These are phyloP conservation scores for Drosophila mimica DNA, from an alignment of 2,888 invertebrate species.

Conservation along the genomic window DNA sequence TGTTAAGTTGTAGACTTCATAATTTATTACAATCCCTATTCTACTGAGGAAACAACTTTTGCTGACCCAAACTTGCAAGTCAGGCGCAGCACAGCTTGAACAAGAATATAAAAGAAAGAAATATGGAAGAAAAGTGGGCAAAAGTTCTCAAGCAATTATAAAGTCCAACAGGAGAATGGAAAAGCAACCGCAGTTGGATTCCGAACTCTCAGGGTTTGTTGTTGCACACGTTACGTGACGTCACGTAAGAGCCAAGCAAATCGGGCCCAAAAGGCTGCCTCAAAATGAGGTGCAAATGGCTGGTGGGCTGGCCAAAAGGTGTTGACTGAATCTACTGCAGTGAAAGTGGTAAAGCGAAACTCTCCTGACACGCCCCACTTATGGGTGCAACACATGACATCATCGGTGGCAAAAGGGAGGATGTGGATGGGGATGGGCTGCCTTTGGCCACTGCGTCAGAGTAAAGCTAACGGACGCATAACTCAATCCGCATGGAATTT, in stretches of 20 bases:
- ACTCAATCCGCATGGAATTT: slow-evolving; percentile 79
- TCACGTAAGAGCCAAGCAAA: slow-evolving; percentile 54
- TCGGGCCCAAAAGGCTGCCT: slow-evolving; percentile 9
- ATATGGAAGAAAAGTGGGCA: slow-evolving; percentile 33
- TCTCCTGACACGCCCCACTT: slow-evolving; percentile 24
- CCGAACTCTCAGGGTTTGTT: slow-evolving; percentile 6
- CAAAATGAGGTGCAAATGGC: slow-evolving; percentile 56
- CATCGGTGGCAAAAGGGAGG: slow-evolving; percentile 30
- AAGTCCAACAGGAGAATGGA: slow-evolving; percentile 46
- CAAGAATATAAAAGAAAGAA: not conserved
- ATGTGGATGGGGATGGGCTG: not conserved
- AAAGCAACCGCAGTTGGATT: slow-evolving; percentile 25
- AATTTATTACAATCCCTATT: slow-evolving; percentile 72
- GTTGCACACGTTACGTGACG: slow-evolving; percentile 48
- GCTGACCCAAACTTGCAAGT: slow-evolving; percentile 64
- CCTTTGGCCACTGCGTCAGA: slow-evolving; percentile 55
- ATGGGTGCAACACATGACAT: slow-evolving; percentile 56
- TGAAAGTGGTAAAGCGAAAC: slow-evolving; percentile 66
- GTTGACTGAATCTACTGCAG: slow-evolving; percentile 56
- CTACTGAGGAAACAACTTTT: slow-evolving; percentile 49
- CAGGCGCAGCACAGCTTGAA: slow-evolving; percentile 9
- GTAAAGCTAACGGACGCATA: slow-evolving; percentile 77
- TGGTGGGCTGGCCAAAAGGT: slow-evolving; percentile 16
- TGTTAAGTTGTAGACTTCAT: slow-evolving; percentile 45
- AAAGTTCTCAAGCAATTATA: slow-evolving; percentile 71